phyloP scores from a whole-genome alignment of 2,888 invertebrate genomes.

The Drosophila infuscata region DNA sequence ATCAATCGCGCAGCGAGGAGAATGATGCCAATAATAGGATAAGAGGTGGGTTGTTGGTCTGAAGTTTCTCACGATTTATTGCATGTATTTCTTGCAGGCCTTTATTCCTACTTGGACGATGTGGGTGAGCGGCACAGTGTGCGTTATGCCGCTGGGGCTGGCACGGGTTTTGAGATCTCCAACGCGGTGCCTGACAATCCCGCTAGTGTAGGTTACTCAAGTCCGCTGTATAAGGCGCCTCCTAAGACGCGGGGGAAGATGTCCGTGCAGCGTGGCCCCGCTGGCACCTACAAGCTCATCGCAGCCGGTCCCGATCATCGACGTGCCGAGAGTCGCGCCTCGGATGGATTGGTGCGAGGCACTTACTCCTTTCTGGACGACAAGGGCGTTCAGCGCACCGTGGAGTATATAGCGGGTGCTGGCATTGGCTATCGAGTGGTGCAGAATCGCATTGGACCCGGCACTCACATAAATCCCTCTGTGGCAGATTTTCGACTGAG shows the following conservation, averaged over 20 bases:
- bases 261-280: slow-evolving; percentile 89
- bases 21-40: slow-evolving; percentile 88
- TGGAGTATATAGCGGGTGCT: slow-evolving; percentile 92
- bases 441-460: slow-evolving; percentile 89
- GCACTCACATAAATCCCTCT: slow-evolving; percentile 84
- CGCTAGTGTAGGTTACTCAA: slow-evolving; percentile 88
- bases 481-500: slow-evolving; percentile 86
- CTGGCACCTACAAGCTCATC: slow-evolving; percentile 91
- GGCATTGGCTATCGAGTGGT: slow-evolving; percentile 91
- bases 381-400: slow-evolving; percentile 91
- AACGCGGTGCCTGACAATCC: slow-evolving; percentile 89
- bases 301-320: slow-evolving; percentile 92
- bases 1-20: slow-evolving; percentile 89
- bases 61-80: not conserved
- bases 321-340: slow-evolving; percentile 90
- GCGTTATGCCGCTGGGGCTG: slow-evolving; percentile 90
- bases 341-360: slow-evolving; percentile 90
- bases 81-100: slow-evolving; percentile 84
- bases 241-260: slow-evolving; percentile 89
- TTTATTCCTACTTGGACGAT: slow-evolving; percentile 91
- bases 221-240: slow-evolving; percentile 88
- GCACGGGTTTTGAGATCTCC: slow-evolving; percentile 91
- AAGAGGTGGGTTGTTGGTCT: slow-evolving; percentile 84
- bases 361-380: slow-evolving; percentile 92
- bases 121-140: slow-evolving; percentile 91